These are phyloP conservation scores for Oreochromis grahami DNA, from an alignment of 2,797 vertebrate genomes.

Conservation along the genomic window DNA sequence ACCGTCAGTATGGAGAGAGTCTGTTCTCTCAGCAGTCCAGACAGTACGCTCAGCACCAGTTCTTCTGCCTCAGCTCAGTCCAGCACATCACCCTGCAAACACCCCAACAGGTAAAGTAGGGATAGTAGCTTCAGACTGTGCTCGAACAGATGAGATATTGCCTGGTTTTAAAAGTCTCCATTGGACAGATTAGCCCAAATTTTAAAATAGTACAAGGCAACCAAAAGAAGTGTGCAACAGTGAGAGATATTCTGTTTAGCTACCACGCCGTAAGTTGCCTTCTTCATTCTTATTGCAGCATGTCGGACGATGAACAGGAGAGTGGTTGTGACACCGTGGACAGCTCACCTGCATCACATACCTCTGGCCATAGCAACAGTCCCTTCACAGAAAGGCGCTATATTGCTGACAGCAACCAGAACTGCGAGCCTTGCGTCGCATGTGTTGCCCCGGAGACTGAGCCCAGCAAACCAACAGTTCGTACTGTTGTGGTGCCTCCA, in stretches of 20 bases:
- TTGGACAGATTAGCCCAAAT: neutral
- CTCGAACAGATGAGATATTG: neutral
- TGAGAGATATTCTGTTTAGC: neutral
- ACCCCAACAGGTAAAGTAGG: slow-evolving; percentile 85
- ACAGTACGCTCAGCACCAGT: slow-evolving; percentile 95
- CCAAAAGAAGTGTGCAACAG: neutral
- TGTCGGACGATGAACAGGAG: slow-evolving; percentile 96
- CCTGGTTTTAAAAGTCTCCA: neutral
- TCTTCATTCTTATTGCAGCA: slow-evolving; percentile 70
- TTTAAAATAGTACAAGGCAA: neutral
- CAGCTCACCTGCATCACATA: slow-evolving; percentile 87
- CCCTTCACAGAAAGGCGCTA: slow-evolving; percentile 86
- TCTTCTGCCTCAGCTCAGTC: slow-evolving; percentile 88
- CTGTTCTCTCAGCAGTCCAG: slow-evolving; percentile 95
- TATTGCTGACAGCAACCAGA: slow-evolving; percentile 81
- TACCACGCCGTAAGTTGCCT: neutral
- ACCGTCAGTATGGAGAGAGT: slow-evolving; percentile 94
- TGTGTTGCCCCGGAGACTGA: slow-evolving; percentile 78
- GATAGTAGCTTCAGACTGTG: neutral
- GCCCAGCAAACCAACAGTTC: slow-evolving; percentile 82
- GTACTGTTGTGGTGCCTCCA: slow-evolving; percentile 90
- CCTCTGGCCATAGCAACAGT: slow-evolving; percentile 84
- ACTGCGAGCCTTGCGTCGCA: slow-evolving; percentile 75
- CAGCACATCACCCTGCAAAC: slow-evolving; percentile 92
- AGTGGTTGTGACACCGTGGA: slow-evolving; percentile 95